Percentiles rank a stretch among this genome's conserved stretches.
phyloP scores from a whole-genome alignment of 1,140 invertebrate species.

The Dendrolimus kikuchii region DNA sequence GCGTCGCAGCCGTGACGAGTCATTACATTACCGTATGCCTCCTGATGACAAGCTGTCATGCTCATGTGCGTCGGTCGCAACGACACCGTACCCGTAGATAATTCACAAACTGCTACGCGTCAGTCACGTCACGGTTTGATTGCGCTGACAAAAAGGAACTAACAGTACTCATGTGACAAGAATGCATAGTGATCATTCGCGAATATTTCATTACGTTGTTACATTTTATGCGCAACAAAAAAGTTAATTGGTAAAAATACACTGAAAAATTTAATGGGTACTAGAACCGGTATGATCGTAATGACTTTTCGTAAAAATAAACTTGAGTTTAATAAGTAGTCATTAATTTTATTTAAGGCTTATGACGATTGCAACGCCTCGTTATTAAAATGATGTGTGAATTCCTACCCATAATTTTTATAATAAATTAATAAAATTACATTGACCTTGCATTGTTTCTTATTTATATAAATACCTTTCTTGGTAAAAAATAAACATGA shows the following conservation, averaged over 20 bases:
- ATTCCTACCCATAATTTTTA: too few relatives aligned
- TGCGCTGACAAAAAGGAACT: conserved; percentile 21
- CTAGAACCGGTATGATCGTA: too few relatives aligned
- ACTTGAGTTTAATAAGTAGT: too few relatives aligned
- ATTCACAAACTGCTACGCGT: conserved; percentile 29
- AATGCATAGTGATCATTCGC: conserved; percentile 16
- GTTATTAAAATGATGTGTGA: too few relatives aligned
- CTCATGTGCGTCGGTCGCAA: conserved; percentile 20
- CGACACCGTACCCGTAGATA: conserved; percentile 31
- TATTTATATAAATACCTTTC: too few relatives aligned
- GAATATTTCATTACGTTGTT: conserved; percentile 10
- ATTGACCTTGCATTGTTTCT: too few relatives aligned
- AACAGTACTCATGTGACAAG: conserved; percentile 25
- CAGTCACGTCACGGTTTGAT: conserved; percentile 22
- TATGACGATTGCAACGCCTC: too few relatives aligned
- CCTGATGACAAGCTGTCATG: not conserved
- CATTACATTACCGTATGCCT: too few relatives aligned
- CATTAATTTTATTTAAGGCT: not conserved
- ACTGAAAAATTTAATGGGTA: not conserved
- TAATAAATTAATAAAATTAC: too few relatives aligned
- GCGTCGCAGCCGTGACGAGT: conserved; percentile 27
- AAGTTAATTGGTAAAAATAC: not conserved
- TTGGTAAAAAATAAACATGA: conserved; percentile 34
- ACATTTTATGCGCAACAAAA: not conserved
- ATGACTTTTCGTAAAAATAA: not conserved